phyloP scores from a whole-genome alignment of 2,113 vertebrate genomes.

The Nymphicus hollandicus region DNA sequence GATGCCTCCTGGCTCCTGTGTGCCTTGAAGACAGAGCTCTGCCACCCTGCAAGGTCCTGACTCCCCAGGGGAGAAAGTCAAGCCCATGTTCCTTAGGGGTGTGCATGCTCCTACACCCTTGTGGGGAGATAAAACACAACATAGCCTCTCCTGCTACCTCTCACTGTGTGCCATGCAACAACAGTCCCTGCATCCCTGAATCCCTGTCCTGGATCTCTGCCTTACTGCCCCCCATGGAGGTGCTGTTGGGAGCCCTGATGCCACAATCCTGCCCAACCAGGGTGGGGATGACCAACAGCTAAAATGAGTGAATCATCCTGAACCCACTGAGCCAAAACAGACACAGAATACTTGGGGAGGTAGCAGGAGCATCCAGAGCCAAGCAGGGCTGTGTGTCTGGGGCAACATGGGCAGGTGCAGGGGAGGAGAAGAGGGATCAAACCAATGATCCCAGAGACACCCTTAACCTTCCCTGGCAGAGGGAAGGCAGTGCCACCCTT shows the following conservation, averaged over 20 bases:
- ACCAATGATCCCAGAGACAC: neutral
- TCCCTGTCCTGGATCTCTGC: neutral
- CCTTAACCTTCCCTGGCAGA: neutral
- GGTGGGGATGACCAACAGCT: neutral
- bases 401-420: neutral
- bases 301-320: neutral
- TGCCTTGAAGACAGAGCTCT: too few species aligned
- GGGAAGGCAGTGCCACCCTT: neutral
- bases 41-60: too few species aligned
- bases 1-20: too few species aligned
- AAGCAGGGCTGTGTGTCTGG: neutral
- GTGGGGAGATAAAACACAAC: neutral
- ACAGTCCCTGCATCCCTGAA: neutral
- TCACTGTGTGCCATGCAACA: neutral
- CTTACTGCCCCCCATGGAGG: neutral
- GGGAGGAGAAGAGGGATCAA: neutral
- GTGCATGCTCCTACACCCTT: neutral
- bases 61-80: too few species aligned
- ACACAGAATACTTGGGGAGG: fast-evolving
- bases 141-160: neutral
- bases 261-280: neutral
- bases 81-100: neutral
- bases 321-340: fast-evolving
- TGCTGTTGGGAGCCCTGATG: neutral
- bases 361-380: neutral